Evolutionary conservation across 2,113 vertebrate genomes (phyloP), one percentile per base, ranked within the genome.

Genomic region (Genyomyrus donnyi): DNA sequence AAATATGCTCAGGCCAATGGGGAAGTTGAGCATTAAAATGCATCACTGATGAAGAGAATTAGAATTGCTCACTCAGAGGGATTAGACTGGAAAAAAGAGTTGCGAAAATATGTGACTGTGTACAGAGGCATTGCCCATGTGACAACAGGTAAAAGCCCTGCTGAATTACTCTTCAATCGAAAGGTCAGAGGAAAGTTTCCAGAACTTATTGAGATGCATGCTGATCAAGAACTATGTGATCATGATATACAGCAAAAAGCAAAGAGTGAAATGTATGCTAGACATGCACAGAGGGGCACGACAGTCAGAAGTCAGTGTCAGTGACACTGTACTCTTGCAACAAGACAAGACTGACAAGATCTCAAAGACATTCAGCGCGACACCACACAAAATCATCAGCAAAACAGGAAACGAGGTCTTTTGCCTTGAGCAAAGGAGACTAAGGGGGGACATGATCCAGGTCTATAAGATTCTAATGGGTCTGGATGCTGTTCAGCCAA

Each of bases 1-100:
- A 91, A 92, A 83, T 89, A 84, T 56, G 90, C 90, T 7, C 91
- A 91, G 24, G 90, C 89, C 0, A 91, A 91, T 56, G 62, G 88
- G 45, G 86, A 92, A 88, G 90, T 91, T 10, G 91, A 92, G 66
- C 49, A 19, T 19, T 88, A 91, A 11, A 91, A 90, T 45, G 58
- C 90, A 9, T 90, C 52, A 19, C 31, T 91, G 27, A 90, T 92
- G 90, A 91, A 91, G 53, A 24, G 45, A 3, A 88, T 91, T 1
- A 46, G 10, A n/a, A 91, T 92, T 21, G 62, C 88, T 42, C 90
- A 91, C 1, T 39, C 89, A 50, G 90, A 77, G n/a, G 89, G 91
- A 53, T 87, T 89, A 4, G 88, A 90, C 87, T 90, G 89, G 89
- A 70, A 91, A 74, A 24, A 3, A 15, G 49, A 50, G 15, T 15